phyloP scores from a whole-genome alignment of 2,888 invertebrate species.

The Cartodere bifasciata region DNA sequence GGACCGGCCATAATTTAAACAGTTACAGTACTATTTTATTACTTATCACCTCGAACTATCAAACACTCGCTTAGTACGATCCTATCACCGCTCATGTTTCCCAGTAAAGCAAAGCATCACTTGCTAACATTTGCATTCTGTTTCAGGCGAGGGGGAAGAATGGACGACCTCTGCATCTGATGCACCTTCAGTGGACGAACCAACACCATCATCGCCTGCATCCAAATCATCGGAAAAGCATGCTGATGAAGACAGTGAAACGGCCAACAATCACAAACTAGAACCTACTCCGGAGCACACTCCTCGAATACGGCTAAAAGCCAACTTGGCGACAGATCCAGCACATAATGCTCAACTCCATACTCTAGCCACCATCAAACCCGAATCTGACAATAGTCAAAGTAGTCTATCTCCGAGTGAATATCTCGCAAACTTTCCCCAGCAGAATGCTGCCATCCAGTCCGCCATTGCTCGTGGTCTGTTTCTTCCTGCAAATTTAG shows the following conservation, averaged over 20 bases:
- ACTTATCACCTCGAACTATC: slow-evolving; percentile 24
- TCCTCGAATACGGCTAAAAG: slow-evolving; percentile 64
- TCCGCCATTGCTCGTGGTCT: slow-evolving; percentile 35
- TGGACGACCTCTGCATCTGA: slow-evolving; percentile 44
- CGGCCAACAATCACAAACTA: slow-evolving; percentile 23
- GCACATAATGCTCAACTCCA: slow-evolving; percentile 59
- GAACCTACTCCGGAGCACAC: slow-evolving; percentile 24
- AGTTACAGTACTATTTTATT: slow-evolving; percentile 23
- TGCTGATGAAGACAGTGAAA: slow-evolving; percentile 19
- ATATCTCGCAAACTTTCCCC: slow-evolving; percentile 41
- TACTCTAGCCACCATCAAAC: slow-evolving; percentile 39
- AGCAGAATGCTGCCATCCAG: slow-evolving; percentile 36
- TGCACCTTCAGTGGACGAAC: slow-evolving; percentile 31
- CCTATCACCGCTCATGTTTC: slow-evolving; percentile 23
- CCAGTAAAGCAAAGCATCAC: slow-evolving; percentile 15
- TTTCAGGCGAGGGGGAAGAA: slow-evolving; percentile 55
- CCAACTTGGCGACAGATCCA: slow-evolving; percentile 71
- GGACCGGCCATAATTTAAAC: slow-evolving; percentile 21
- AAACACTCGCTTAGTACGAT: slow-evolving; percentile 20
- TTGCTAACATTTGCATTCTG: slow-evolving; percentile 21
- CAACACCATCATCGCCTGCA: slow-evolving; percentile 21
- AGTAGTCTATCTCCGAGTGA: slow-evolving; percentile 28
- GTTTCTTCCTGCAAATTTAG: slow-evolving; percentile 29
- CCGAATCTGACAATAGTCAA: slow-evolving; percentile 28
- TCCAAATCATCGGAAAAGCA: slow-evolving; percentile 20